Evolutionary conservation across 2,888 invertebrate species (phyloP).

Genomic region (Petrophora chlorosata): DNA sequence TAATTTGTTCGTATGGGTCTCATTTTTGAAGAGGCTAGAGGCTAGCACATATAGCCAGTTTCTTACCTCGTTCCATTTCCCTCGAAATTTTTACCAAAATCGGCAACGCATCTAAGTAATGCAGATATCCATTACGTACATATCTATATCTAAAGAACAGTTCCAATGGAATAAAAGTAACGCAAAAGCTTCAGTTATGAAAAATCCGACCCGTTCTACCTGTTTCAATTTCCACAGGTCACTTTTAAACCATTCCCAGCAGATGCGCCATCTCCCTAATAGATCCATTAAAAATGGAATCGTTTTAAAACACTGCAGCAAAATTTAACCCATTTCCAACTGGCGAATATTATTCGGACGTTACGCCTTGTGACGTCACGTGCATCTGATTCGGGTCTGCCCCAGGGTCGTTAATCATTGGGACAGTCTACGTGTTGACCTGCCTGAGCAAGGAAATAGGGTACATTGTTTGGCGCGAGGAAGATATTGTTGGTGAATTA

Average conservation of each 20-base stretch:
- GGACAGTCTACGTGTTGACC: constrained; percentile 65
- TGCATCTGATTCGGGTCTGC: constrained; percentile 71
- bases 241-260: not conserved
- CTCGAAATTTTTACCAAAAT: too few relatives aligned
- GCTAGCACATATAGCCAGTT: too few relatives aligned
- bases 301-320: constrained; percentile 18
- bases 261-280: not conserved
- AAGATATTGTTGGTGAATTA: too few relatives aligned
- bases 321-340: constrained; percentile 28
- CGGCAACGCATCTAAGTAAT: too few relatives aligned
- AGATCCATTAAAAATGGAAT: constrained; percentile 10
- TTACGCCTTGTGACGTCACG: constrained; percentile 70
- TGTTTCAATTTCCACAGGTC: not conserved
- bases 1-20: too few relatives aligned
- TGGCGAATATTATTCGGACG: constrained; percentile 62
- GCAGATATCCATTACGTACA: too few relatives aligned
- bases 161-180: too few relatives aligned
- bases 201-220: not conserved
- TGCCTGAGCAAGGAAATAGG: constrained; percentile 42
- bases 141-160: too few relatives aligned
- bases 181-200: too few relatives aligned
- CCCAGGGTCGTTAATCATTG: constrained; percentile 67
- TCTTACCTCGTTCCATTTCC: too few relatives aligned
- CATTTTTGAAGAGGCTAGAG: too few relatives aligned
- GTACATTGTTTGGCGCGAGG: constrained; percentile 34